These are phyloP conservation scores for Heliconius nattereri DNA, from an alignment of 1,140 invertebrate species.

Conservation along the genomic window DNA sequence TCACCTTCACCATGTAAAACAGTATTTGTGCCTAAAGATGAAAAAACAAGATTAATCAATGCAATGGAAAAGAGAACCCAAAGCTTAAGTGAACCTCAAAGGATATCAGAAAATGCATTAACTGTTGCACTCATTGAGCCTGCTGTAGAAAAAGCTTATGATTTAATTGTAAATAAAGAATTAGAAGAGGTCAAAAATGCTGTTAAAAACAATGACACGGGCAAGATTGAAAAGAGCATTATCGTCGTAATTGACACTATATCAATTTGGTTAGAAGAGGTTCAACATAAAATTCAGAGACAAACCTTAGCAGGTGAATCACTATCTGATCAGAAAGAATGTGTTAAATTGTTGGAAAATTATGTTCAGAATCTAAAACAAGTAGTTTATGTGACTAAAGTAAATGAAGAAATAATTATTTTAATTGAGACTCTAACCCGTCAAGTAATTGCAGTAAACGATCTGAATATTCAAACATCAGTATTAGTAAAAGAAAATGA, in stretches of 20 bases:
- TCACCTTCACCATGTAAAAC: conserved; percentile 73
- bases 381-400: conserved; percentile 66
- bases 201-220: conserved; percentile 83
- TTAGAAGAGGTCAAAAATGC: conserved; percentile 84
- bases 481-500: conserved; percentile 83
- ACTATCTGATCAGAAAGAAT: conserved; percentile 55
- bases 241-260: conserved; percentile 89
- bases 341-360: conserved; percentile 58
- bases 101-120: conserved; percentile 60
- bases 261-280: conserved; percentile 90
- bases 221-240: conserved; percentile 85
- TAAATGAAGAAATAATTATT: conserved; percentile 73
- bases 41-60: conserved; percentile 62
- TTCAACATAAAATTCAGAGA: conserved; percentile 88
- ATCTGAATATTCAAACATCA: conserved; percentile 84
- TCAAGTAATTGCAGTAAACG: conserved; percentile 82
- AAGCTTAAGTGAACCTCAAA: conserved; percentile 59
- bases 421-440: conserved; percentile 71
- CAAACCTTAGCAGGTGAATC: conserved; percentile 57
- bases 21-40: conserved; percentile 54
- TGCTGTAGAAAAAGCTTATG: conserved; percentile 74
- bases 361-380: conserved; percentile 67
- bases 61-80: conserved; percentile 69
- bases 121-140: conserved; percentile 73
- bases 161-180: conserved; percentile 81